These are phyloP conservation scores for Pampus argenteus DNA, from an alignment of 2,797 vertebrate species.

Conservation along the genomic window DNA sequence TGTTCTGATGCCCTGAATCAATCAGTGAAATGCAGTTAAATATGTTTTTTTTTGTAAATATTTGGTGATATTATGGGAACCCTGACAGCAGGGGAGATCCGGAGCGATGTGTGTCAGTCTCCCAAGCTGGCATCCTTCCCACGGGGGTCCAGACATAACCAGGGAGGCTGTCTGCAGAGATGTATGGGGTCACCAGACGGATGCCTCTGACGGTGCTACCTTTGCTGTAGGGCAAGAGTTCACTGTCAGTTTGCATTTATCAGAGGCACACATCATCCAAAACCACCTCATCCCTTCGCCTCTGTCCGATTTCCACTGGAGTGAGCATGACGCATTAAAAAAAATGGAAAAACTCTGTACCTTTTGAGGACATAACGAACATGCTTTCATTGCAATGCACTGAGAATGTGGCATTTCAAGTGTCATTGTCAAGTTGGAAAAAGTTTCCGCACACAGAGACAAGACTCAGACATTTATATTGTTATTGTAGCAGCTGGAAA, in stretches of 20 bases:
- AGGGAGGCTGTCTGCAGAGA: slow-evolving; percentile 59
- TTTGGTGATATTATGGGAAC: slow-evolving; percentile 36
- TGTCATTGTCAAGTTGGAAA: no score
- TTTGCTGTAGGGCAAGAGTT: slow-evolving; percentile 77
- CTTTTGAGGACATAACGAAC: neutral
- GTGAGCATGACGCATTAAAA: slow-evolving; percentile 26
- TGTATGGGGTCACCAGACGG: slow-evolving; percentile 78
- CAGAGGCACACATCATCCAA: slow-evolving; percentile 59
- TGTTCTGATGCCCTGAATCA: neutral
- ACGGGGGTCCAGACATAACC: slow-evolving; percentile 66
- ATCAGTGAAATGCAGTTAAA: slow-evolving; percentile 4
- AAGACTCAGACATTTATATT: slow-evolving; percentile 8
- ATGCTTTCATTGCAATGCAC: slow-evolving; percentile 2
- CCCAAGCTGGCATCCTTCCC: slow-evolving; percentile 80
- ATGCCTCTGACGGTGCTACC: slow-evolving; percentile 65
- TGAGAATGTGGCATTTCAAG: slow-evolving; percentile 11
- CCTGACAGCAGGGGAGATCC: slow-evolving; percentile 40
- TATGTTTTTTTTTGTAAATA: neutral
- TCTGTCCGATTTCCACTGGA: slow-evolving; percentile 47
- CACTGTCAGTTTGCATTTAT: slow-evolving; percentile 78
- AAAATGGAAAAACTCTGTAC: slow-evolving; percentile 15
- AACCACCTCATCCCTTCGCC: slow-evolving; percentile 33
- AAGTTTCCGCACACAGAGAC: slow-evolving; percentile 18
- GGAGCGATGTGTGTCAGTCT: slow-evolving; percentile 60
- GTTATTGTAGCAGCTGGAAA: slow-evolving; percentile 52